Evolutionary conservation across 2,797 vertebrate genomes (phyloP).

Genomic region (Acanthurus lineatus): DNA sequence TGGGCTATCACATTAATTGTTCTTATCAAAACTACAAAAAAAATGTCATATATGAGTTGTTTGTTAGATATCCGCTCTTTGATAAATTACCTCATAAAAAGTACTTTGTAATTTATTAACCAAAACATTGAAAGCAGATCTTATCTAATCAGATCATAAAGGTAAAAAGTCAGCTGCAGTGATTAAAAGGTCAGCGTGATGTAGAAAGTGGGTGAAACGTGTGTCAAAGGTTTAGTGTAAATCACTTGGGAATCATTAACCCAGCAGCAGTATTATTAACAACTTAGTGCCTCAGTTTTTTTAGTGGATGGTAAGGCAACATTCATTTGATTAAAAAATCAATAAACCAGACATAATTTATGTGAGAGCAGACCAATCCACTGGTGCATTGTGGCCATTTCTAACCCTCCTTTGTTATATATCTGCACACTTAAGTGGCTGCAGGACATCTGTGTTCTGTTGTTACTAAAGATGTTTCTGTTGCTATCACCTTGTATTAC

Average conservation of each 20-base stretch:
- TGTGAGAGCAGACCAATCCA: conserved; percentile 31
- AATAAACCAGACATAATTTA: conserved; percentile 38
- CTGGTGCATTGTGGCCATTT: conserved; percentile 14
- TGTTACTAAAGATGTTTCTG: background rate
- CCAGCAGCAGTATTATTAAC: conserved; percentile 47
- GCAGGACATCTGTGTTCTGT: background rate
- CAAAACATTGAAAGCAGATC: background rate
- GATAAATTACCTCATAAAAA: background rate
- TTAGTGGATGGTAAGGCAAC: conserved; percentile 19
- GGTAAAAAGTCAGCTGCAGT: background rate
- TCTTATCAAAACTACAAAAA: conserved; percentile 15
- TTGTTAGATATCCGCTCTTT: conserved; percentile 6
- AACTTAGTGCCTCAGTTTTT: conserved; percentile 46
- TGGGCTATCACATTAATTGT: conserved; percentile 2
- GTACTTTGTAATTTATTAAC: background rate
- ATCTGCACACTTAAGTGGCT: conserved; percentile 11
- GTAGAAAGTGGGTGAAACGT: conserved; percentile 22
- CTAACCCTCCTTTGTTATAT: conserved; percentile 29
- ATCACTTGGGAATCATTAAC: conserved; percentile 51
- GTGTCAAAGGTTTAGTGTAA: conserved; percentile 36
- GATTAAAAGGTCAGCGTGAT: background rate
- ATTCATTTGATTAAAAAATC: conserved; percentile 57
- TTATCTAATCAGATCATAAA: background rate
- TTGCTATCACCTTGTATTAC: background rate
- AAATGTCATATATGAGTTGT: background rate